Evolutionary conservation across 1,140 invertebrate species (phyloP).

Genomic region (Agrypnia vestita): DNA sequence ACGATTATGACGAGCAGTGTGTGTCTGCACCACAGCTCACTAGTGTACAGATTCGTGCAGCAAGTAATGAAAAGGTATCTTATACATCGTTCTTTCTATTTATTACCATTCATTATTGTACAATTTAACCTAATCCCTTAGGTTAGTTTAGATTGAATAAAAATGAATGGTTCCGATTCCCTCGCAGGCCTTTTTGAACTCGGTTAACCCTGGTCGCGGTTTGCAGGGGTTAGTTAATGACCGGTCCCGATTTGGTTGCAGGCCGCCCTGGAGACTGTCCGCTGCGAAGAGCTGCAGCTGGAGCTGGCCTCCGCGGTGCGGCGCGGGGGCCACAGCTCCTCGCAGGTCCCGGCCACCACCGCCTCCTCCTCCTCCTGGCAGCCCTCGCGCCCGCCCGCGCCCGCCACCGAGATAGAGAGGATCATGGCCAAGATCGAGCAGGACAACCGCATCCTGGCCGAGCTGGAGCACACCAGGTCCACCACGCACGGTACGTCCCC

Average conservation of each 20-base stretch:
- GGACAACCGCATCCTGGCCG: slow-evolving; percentile 88
- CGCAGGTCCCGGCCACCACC: slow-evolving; percentile 66
- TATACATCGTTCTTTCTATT: too few species aligned
- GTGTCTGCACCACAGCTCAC: too few species aligned
- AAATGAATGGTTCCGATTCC: too few species aligned
- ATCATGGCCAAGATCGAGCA: slow-evolving; percentile 97
- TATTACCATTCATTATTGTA: too few species aligned
- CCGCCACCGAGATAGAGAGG: slow-evolving; percentile 89
- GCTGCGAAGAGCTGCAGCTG: slow-evolving; percentile 90
- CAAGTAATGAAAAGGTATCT: too few species aligned
- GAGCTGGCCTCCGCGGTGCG: slow-evolving; percentile 82
- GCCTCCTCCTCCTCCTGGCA: slow-evolving; percentile 64
- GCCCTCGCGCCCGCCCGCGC: slow-evolving; percentile 74
- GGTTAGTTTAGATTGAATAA: too few species aligned
- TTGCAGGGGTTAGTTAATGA: too few species aligned
- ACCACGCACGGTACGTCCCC: slow-evolving; percentile 68
- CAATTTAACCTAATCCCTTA: too few species aligned
- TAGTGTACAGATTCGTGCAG: too few species aligned
- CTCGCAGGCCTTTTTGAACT: too few species aligned
- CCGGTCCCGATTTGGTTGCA: slow-evolving; percentile 56
- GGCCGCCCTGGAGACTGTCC: slow-evolving; percentile 89
- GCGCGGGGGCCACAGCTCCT: slow-evolving; percentile 47
- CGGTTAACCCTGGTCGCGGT: too few species aligned
- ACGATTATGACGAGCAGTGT: too few species aligned
- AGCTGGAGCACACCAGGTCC: slow-evolving; percentile 87